Evolutionary conservation across 2,888 invertebrate species (phyloP), one percentile per base, ranked within the genome.

Genomic region (Himalopsyche kuldschensis): DNA sequence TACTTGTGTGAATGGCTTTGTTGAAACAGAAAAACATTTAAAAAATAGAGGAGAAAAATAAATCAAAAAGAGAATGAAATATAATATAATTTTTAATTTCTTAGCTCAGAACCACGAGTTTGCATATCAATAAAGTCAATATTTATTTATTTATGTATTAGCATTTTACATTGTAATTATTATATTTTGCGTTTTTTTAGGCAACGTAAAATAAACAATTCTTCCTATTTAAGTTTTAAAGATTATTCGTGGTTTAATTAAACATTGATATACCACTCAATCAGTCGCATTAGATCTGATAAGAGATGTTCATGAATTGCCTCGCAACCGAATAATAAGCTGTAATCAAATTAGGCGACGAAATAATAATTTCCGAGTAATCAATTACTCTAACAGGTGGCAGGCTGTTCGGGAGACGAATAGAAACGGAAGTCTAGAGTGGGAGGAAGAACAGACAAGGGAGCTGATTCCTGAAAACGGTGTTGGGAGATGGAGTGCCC

Each of bases 401-500:
- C 55, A 55, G 32, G 47, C 82, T 11, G 75, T 82, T 32, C 24
- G 30, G 35, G 35, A 20, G 24, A 46, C 27, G 48, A 48, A n/a
- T 24, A 35, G 30, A 10, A 55, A 75, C 17, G 75, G 77, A 30
- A 80, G 75, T 77, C 41, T 32, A 17, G 55, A 48, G 27, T 46
- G 24, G 17, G 79, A 76, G 2, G 77, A 75, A 6, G 76, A 55
- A 41, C 35, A 47, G 47, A 6, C 75, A 31, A 75, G 75, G 6
- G 75, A 30, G 17, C 75, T 75, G 78, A 17, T n/a, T 24, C 20
- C 27, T 27, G 78, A 47, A n/a, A 47, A 78, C 10, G 78, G 77
- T n/a, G 41, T 82, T 3, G 80, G 84, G 4, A 96, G 96, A 94
- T 97, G 97, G 97, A 97, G 97, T 24, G 95, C 93, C 88, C 97